Evolutionary conservation across 1,140 invertebrate genomes (phyloP).

Genomic region (Coenobita brevimanus): DNA sequence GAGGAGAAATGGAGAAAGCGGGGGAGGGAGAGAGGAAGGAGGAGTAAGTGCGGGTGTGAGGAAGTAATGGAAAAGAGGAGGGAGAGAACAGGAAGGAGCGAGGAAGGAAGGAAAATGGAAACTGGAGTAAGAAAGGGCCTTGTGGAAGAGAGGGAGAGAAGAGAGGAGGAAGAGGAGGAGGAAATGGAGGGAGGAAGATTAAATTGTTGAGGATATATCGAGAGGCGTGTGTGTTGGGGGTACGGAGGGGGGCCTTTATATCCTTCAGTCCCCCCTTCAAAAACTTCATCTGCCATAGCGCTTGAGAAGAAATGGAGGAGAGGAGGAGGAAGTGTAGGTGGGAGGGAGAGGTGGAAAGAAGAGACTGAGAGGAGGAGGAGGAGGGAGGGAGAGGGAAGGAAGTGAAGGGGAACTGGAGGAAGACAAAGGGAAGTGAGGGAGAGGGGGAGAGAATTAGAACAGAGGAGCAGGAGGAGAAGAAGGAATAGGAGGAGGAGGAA

Average conservation of each 20-base stretch:
- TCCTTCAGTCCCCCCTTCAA: conserved; percentile 42
- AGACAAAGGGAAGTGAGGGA: too few relatives aligned
- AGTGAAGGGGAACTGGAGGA: too few relatives aligned
- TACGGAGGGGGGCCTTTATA: conserved; percentile 36
- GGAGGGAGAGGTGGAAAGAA: background rate
- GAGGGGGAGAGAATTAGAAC: conserved; percentile 10
- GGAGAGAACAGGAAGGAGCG: too few relatives aligned
- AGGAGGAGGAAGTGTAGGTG: background rate
- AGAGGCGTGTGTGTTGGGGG: conserved; percentile 45
- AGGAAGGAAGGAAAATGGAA: too few relatives aligned
- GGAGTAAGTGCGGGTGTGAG: background rate
- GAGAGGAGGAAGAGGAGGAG: background rate
- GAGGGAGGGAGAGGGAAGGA: too few relatives aligned
- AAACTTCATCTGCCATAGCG: conserved; percentile 56
- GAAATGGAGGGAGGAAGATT: conserved; percentile 29
- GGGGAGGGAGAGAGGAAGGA: background rate
- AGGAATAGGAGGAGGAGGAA: background rate
- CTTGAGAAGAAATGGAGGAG: background rate
- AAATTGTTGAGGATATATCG: conserved; percentile 58
- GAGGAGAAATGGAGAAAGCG: background rate
- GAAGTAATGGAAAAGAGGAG: background rate
- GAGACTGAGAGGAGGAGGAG: background rate
- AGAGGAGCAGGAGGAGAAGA: background rate
- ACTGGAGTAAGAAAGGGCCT: background rate
- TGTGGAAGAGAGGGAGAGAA: conserved; percentile 19